Base-by-base conservation (phyloP, 2,888 invertebrate species). In the Lepas anatifera region DNA sequence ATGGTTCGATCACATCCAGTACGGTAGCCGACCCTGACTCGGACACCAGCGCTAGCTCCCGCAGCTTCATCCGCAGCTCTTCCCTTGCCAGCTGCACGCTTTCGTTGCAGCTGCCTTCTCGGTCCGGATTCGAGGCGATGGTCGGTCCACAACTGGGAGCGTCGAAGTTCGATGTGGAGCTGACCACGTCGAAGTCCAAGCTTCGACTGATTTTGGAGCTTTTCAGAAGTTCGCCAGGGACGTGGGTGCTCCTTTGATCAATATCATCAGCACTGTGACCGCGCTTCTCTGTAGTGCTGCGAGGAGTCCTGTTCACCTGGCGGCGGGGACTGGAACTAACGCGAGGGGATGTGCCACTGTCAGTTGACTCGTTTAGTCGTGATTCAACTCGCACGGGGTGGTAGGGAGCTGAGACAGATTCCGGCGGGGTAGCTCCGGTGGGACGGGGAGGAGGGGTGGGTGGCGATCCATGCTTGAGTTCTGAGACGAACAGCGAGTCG, bases 1-100 rank as follows among this genome's bases (percentile, higher is more conserved):
- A 76, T 0, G 78, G 77, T 69, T 77, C 78, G 39, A 78, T 75
- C 22, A 78, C 77, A 71, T 77, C 78, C 52, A 78, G 71, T 22
- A 78, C 77, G 13, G 77, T 76, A 16, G 76, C 76, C 32, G 75
- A 75, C 1, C 76, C 76, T 52, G 74, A 75, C 66, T 76, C 76
- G 13, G 76, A 76, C 0, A 74, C 74, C 11, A 76, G 71, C 7
- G 35, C 66, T 52, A 39, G 41, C 22, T 43, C 27, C 4, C 46
- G 41, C 39, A 39, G 66, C 25, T 25, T 4, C 35, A 22, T 29
- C 18, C 66, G 32, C 69, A 64, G 29, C 52, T 48, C 27, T 35
- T 22, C 48, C 32, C 66, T 32, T 37, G 66, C 37, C 66, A 69
- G 27, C 70, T 18, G 11, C 25, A 41, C 35, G 48, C 67, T 58